Percentiles rank a stretch among this genome's conserved stretches.
Evolutionary conservation across 2,888 invertebrate genomes (phyloP).

Genomic region (Hyposoter dolosus): DNA sequence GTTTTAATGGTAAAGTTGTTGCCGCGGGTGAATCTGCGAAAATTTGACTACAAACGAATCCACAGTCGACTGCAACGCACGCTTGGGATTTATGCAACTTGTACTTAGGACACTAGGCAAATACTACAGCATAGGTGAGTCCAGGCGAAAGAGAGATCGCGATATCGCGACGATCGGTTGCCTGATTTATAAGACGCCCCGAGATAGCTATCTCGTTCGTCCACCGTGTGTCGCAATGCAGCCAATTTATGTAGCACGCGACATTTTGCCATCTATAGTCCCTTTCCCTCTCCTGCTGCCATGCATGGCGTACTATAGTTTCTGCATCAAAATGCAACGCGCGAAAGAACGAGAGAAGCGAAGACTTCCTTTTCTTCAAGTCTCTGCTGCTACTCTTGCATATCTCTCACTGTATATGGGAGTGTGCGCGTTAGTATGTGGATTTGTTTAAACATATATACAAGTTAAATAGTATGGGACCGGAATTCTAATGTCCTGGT

Average conservation of each 20-base stretch:
- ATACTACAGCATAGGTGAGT: conserved; percentile 13
- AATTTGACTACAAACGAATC: not conserved
- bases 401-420: not conserved
- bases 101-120: not conserved
- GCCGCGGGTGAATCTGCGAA: not conserved
- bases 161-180: conserved; percentile 75
- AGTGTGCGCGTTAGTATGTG: not conserved
- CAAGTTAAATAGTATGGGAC: not conserved
- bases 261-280: conserved; percentile 71
- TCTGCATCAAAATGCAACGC: conserved; percentile 26
- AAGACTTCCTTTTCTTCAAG: conserved; percentile 27
- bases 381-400: not conserved
- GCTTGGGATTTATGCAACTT: conserved; percentile 3
- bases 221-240: conserved; percentile 72
- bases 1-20: not conserved
- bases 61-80: not conserved
- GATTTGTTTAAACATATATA: not conserved
- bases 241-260: conserved; percentile 80
- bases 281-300: not conserved
- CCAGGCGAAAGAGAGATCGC: conserved; percentile 69
- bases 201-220: conserved; percentile 76
- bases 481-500: conserved; percentile 19
- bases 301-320: not conserved
- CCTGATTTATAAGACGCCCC: conserved; percentile 76
- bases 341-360: conserved; percentile 13